Percentiles rank a stretch among this genome's conserved stretches.
These are phyloP conservation scores for Lynx canadensis DNA, from an alignment of 2,113 vertebrate genomes.

Conservation along the genomic window DNA sequence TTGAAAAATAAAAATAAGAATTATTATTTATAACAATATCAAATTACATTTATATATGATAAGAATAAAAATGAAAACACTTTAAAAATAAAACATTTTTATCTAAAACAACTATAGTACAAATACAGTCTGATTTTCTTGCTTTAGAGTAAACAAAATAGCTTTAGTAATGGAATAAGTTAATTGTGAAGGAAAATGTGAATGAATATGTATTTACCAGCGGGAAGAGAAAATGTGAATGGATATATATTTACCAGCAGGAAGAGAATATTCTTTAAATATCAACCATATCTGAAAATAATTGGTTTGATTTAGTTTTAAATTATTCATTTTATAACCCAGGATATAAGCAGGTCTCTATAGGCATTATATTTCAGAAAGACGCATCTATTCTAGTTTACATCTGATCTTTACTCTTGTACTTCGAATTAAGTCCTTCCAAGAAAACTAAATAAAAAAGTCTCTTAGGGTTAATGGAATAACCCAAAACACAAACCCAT, in stretches of 20 bases:
- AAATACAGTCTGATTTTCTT: background rate
- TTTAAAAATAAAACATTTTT: background rate
- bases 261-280: background rate
- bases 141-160: background rate
- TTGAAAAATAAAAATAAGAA: background rate
- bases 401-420: slow-evolving; percentile 78
- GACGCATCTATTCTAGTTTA: slow-evolving; percentile 38
- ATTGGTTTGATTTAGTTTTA: background rate
- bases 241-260: background rate
- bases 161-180: background rate
- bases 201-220: background rate
- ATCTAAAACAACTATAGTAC: background rate
- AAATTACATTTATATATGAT: background rate
- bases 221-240: background rate
- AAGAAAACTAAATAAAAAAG: slow-evolving; percentile 79
- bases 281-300: background rate
- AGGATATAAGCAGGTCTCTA: background rate
- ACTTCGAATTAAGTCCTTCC: slow-evolving; percentile 79
- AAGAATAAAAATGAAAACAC: background rate
- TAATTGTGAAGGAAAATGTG: background rate
- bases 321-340: background rate
- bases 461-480: slow-evolving; percentile 80
- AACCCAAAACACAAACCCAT: slow-evolving; percentile 76
- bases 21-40: background rate
- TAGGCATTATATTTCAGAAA: slow-evolving; percentile 32